A percentile compares a stretch with the other conserved stretches of the same genome.
Evolutionary conservation across 2,888 invertebrate genomes (phyloP).

Genomic region (Synergus itoensis): DNA sequence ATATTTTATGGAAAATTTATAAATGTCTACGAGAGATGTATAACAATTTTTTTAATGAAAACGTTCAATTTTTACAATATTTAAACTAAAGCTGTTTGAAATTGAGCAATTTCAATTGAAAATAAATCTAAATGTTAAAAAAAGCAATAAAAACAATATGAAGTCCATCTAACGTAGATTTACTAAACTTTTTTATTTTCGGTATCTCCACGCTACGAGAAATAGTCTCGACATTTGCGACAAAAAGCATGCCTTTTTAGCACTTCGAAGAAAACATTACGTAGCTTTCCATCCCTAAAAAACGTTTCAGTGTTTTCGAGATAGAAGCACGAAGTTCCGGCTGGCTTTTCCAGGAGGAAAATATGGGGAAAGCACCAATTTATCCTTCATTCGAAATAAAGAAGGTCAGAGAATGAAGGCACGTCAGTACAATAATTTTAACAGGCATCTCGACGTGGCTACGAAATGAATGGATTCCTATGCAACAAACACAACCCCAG

Average conservation of each 20-base stretch:
- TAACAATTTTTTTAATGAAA: no score
- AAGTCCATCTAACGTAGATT: not conserved
- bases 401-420: conserved; percentile 44
- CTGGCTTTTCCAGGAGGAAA: conserved; percentile 60
- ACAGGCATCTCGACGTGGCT: conserved; percentile 41
- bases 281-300: conserved; percentile 35
- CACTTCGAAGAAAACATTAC: conserved; percentile 38
- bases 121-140: not conserved
- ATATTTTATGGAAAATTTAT: no score
- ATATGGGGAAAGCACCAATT: conserved; percentile 62
- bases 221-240: conserved; percentile 19
- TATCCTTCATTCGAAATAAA: conserved; percentile 57
- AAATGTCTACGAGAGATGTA: no score
- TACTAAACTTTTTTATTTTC: conserved; percentile 24
- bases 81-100: no score
- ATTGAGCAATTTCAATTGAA: no score
- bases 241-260: conserved; percentile 38
- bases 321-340: conserved; percentile 55
- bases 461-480: conserved; percentile 44
- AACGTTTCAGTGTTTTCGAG: conserved; percentile 35
- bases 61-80: no score
- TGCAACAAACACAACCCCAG: not conserved
- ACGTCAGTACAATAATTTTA: conserved; percentile 51
- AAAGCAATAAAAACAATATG: not conserved
- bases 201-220: conserved; percentile 1